Conservation (phyloP, 1,140 invertebrate species). For the Zophobas morio region DNA sequence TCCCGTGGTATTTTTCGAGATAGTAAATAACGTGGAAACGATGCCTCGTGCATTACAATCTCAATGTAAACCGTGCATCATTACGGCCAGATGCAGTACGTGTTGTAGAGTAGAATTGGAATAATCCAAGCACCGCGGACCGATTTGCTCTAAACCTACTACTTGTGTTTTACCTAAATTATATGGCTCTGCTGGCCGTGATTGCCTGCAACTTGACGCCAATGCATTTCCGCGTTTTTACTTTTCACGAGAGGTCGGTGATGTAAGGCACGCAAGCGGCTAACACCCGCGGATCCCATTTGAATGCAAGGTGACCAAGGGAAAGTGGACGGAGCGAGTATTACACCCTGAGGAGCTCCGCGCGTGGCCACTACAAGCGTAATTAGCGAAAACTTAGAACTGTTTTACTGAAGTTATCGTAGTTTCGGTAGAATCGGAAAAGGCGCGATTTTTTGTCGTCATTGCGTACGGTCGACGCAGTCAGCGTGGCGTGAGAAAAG, state of each 20-base stretch:
- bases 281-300: slow-evolving; percentile 12
- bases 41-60: slow-evolving; percentile 52
- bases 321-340: slow-evolving; percentile 8
- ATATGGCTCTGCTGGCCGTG: slow-evolving; percentile 34
- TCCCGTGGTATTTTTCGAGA: slow-evolving; percentile 50
- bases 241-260: slow-evolving; percentile 16
- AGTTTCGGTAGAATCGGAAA: not conserved
- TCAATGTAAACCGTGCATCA: slow-evolving; percentile 51
- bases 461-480: not conserved
- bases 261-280: slow-evolving; percentile 25
- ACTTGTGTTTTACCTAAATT: slow-evolving; percentile 49
- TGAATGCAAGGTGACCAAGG: slow-evolving; percentile 7
- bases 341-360: slow-evolving; percentile 12
- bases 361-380: not conserved
- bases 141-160: slow-evolving; percentile 43
- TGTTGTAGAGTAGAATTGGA: slow-evolving; percentile 32
- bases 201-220: slow-evolving; percentile 48
- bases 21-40: slow-evolving; percentile 56
- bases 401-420: not conserved
- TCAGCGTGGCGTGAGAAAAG: slow-evolving; percentile 13
- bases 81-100: slow-evolving; percentile 44
- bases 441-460: slow-evolving; percentile 1
- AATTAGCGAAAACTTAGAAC: not conserved
- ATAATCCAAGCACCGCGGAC: slow-evolving; percentile 11
- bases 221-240: slow-evolving; percentile 42